Conservation (phyloP, 2,888 invertebrate species). For the Tenodera sinensis region DNA sequence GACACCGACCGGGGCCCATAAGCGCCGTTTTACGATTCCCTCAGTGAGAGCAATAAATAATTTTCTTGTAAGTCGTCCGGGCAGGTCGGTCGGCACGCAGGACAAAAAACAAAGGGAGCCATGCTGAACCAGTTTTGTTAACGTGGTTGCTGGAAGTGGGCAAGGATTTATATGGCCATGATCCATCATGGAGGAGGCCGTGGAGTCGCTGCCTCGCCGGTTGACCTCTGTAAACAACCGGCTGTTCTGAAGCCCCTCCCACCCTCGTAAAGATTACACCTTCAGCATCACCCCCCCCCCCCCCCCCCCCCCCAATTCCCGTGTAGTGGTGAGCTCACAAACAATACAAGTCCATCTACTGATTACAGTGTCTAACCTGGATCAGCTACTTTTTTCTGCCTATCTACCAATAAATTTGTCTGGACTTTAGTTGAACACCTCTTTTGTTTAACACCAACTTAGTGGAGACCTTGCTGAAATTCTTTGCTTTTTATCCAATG, state of each 20-base stretch:
- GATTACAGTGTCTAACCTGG: neutral
- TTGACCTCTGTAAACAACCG: slow-evolving; percentile 18
- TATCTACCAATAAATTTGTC: too few relatives aligned
- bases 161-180: neutral
- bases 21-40: neutral
- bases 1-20: neutral
- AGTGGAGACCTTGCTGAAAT: too few relatives aligned
- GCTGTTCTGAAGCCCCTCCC: slow-evolving; percentile 6
- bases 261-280: slow-evolving; percentile 13
- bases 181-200: slow-evolving; percentile 15
- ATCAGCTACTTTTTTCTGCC: neutral
- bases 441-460: too few relatives aligned
- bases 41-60: neutral
- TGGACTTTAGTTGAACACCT: too few relatives aligned
- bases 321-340: neutral
- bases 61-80: neutral
- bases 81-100: neutral
- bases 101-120: neutral
- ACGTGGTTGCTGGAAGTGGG: neutral
- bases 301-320: neutral
- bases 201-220: neutral
- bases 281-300: neutral
- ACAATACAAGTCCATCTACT: neutral
- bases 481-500: too few relatives aligned
- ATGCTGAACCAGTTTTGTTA: neutral